These are phyloP conservation scores for Sebastes oblongus DNA, from an alignment of 2,797 vertebrate genomes.

Conservation along the genomic window DNA sequence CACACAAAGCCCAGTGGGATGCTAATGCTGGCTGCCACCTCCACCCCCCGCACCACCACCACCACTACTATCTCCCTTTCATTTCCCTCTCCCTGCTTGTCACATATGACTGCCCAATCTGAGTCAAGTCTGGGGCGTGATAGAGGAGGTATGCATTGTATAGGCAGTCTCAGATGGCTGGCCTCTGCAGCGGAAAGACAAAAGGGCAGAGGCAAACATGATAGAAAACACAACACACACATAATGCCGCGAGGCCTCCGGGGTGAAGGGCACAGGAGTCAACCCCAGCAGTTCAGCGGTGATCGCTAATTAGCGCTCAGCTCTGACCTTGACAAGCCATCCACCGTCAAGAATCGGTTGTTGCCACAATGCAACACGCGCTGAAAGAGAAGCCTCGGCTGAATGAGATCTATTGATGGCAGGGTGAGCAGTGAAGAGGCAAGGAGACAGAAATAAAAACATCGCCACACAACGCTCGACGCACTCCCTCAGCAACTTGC, in stretches of 20 bases:
- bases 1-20: constrained; percentile 74
- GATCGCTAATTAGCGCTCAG: constrained; percentile 78
- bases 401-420: constrained; percentile 78
- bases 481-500: constrained; percentile 70
- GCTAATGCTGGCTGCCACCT: constrained; percentile 62
- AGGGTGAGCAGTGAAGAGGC: constrained; percentile 68
- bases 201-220: constrained; percentile 56
- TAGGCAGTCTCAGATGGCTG: constrained; percentile 63
- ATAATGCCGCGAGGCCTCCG: constrained; percentile 60
- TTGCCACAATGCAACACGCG: constrained; percentile 66
- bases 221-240: constrained; percentile 54
- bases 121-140: constrained; percentile 59
- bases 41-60: background rate
- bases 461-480: constrained; percentile 66
- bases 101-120: constrained; percentile 74
- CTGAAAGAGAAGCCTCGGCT: constrained; percentile 67
- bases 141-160: constrained; percentile 51
- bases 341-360: constrained; percentile 67
- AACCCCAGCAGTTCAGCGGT: constrained; percentile 61
- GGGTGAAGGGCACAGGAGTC: constrained; percentile 73
- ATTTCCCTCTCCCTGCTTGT: constrained; percentile 57
- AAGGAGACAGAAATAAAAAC: constrained; percentile 71
- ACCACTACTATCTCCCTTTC: constrained; percentile 12
- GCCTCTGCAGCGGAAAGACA: constrained; percentile 45
- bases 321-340: constrained; percentile 79